Percentiles rank a stretch among this genome's conserved stretches.
Evolutionary conservation across 2,888 invertebrate species (phyloP).

Genomic region (Syrista parreyssii): DNA sequence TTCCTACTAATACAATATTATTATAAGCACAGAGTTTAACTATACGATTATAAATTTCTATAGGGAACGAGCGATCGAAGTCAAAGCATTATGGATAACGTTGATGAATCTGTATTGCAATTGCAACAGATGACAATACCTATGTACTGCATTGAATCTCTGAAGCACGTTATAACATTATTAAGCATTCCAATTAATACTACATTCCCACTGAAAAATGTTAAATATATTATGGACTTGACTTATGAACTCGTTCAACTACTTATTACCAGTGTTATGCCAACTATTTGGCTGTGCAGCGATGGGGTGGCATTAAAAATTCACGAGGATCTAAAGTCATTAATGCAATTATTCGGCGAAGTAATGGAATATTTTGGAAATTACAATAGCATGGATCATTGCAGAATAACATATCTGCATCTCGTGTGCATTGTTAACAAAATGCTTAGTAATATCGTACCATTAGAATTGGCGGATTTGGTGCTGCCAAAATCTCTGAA

Average conservation of each 20-base stretch:
- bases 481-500: conserved; percentile 67
- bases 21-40: not conserved
- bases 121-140: conserved; percentile 67
- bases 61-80: conserved; percentile 48
- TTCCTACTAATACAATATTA: not conserved
- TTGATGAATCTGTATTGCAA: conserved; percentile 61
- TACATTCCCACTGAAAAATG: conserved; percentile 46
- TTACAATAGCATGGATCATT: conserved; percentile 49
- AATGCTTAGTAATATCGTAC: conserved; percentile 64
- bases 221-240: conserved; percentile 49
- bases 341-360: conserved; percentile 72
- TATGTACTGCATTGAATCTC: conserved; percentile 65
- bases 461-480: conserved; percentile 61
- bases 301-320: conserved; percentile 48
- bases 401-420: conserved; percentile 66
- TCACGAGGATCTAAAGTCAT: conserved; percentile 47
- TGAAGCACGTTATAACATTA: conserved; percentile 55
- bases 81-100: conserved; percentile 44
- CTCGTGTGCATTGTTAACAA: conserved; percentile 63
- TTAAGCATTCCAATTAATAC: conserved; percentile 42
- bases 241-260: conserved; percentile 66
- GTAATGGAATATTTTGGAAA: conserved; percentile 49
- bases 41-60: conserved; percentile 14
- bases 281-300: conserved; percentile 69
- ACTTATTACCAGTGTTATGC: conserved; percentile 69